A percentile compares a stretch with the other conserved stretches of the same genome.
Conservation (phyloP, 2,113 vertebrate species). For the cattle (Bos taurus) region DNA sequence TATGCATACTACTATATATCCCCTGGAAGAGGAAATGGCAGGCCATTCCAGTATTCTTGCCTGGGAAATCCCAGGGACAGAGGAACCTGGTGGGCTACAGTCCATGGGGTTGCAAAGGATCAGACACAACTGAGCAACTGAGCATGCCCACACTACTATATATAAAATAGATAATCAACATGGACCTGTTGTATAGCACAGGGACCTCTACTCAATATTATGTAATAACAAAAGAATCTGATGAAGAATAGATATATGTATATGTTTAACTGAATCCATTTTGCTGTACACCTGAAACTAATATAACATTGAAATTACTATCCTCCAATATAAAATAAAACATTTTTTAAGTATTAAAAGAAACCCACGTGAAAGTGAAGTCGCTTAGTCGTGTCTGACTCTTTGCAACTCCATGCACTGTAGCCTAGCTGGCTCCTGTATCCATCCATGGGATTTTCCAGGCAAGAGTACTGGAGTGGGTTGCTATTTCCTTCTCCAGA, state of each 20-base stretch:
- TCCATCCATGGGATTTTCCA: no score
- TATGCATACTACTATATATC: neutral
- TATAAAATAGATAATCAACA: neutral
- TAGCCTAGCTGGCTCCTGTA: no score
- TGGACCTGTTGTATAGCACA: neutral
- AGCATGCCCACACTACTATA: neutral
- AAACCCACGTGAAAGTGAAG: no score
- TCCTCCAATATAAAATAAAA: neutral
- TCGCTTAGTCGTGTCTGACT: rapidly evolving
- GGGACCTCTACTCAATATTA: neutral
- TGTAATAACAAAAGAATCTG: neutral
- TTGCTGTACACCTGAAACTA: neutral
- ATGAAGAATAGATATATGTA: neutral
- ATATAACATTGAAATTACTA: neutral
- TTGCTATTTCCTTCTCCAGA: neutral
- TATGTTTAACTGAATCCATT: neutral
- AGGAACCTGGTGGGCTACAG: rapidly evolving
- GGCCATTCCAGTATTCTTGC: neutral
- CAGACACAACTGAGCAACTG: neutral
- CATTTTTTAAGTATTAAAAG: neutral
- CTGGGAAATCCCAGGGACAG: neutral
- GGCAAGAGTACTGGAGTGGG: no score
- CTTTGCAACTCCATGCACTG: no score
- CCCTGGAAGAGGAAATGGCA: neutral
- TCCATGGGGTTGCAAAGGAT: neutral